Evolutionary conservation across 2,797 vertebrate species (phyloP).

Genomic region (Tapirus indicus): DNA sequence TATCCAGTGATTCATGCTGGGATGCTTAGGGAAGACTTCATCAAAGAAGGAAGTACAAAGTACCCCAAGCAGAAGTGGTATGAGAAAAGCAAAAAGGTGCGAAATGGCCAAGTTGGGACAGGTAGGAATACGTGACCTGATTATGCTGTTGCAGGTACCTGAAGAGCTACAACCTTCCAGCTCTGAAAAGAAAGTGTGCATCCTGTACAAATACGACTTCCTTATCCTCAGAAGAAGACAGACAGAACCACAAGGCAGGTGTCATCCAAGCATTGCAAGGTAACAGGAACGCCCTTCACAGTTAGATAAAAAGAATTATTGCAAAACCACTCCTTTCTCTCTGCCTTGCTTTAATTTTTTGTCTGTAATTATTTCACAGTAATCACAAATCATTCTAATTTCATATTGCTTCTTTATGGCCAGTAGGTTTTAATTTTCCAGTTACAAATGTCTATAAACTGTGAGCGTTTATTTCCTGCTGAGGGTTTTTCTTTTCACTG

Average conservation of each 20-base stretch:
- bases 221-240: slow-evolving; percentile 93
- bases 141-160: slow-evolving; percentile 90
- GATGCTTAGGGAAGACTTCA: neutral
- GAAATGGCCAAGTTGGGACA: neutral
- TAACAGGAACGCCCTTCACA: slow-evolving; percentile 46
- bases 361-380: neutral
- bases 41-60: neutral
- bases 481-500: slow-evolving; percentile 60
- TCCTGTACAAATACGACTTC: slow-evolving; percentile 89
- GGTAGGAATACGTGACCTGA: neutral
- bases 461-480: neutral
- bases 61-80: neutral
- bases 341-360: neutral
- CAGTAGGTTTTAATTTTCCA: neutral
- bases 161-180: slow-evolving; percentile 92
- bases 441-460: neutral
- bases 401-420: neutral
- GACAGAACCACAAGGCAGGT: slow-evolving; percentile 69
- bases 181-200: slow-evolving; percentile 93
- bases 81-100: neutral
- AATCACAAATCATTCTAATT: neutral
- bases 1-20: neutral
- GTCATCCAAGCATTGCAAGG: slow-evolving; percentile 65
- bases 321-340: neutral
- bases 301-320: rapidly evolving